phyloP scores from a whole-genome alignment of 2,888 invertebrate species.

The Macroteleia sp. region DNA sequence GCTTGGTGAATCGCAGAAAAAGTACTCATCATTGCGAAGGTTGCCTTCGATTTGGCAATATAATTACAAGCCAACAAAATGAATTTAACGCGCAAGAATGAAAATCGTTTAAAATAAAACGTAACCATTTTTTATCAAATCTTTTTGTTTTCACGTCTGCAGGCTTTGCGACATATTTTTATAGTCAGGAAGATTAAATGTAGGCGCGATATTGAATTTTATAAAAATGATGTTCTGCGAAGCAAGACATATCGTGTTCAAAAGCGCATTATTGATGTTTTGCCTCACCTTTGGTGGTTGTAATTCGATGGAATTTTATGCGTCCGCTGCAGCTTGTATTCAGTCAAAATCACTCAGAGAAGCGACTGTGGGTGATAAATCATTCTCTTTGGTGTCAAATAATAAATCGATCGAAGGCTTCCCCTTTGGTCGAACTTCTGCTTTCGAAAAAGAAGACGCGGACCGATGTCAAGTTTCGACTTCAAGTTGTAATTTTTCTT shows the following conservation, averaged over 20 bases:
- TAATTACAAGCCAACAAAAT: no score
- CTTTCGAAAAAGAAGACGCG: conserved; percentile 9
- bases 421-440: conserved; percentile 21
- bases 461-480: background rate
- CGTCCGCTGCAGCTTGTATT: conserved; percentile 13
- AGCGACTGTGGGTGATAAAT: conserved; percentile 22
- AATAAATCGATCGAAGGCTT: conserved; percentile 27
- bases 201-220: no score
- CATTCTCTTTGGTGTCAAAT: conserved; percentile 41
- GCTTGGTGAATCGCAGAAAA: no score
- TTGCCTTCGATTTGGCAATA: no score
- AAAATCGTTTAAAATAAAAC: no score
- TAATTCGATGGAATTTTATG: conserved; percentile 48
- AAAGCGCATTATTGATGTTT: conserved; percentile 46
- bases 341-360: conserved; percentile 30
- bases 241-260: conserved; percentile 13
- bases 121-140: no score
- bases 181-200: no score
- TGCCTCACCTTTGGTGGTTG: conserved; percentile 31
- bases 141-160: no score
- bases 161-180: no score
- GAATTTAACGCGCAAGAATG: no score
- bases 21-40: no score
- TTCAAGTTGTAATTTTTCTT: conserved; percentile 14
- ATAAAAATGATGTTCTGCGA: no score